phyloP scores from a whole-genome alignment of 2,888 invertebrate genomes.

The Hydraecia micacea region DNA sequence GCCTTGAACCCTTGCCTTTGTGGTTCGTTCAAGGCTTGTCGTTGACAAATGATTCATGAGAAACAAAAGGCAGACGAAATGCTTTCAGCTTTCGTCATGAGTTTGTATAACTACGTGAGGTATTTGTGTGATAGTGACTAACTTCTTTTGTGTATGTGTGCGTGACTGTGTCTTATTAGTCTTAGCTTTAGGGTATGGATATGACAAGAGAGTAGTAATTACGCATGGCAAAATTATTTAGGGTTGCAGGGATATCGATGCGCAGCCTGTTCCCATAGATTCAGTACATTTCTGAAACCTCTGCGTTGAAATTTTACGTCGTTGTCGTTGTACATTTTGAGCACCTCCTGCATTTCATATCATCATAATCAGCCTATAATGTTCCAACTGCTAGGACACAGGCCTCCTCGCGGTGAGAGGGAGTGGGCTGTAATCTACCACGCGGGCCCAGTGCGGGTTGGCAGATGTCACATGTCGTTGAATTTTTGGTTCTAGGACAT shows the following conservation, averaged over 20 bases:
- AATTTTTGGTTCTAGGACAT: no score
- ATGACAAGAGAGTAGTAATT: not conserved
- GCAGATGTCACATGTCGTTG: no score
- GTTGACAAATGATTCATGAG: slow-evolving; percentile 74
- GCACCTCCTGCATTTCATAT: not conserved
- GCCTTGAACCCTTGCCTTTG: slow-evolving; percentile 68
- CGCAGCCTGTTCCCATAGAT: no score
- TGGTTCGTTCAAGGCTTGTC: slow-evolving; percentile 67
- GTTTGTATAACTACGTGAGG: not conserved
- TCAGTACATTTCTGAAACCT: no score
- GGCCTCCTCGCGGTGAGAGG: no score
- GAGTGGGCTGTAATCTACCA: no score
- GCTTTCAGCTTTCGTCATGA: slow-evolving; percentile 61
- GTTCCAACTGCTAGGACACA: no score
- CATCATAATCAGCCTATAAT: no score
- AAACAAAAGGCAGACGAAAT: slow-evolving; percentile 70
- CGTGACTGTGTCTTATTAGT: not conserved
- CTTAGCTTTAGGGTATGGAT: not conserved
- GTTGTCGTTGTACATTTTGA: no score
- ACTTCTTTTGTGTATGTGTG: slow-evolving; percentile 4
- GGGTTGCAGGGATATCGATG: no score
- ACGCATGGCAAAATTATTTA: not conserved
- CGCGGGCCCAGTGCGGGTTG: no score
- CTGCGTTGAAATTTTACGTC: no score
- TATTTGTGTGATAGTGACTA: slow-evolving; percentile 12